Evolutionary conservation across 2,113 vertebrate genomes (phyloP).

Genomic region (Hemicordylus capensis): DNA sequence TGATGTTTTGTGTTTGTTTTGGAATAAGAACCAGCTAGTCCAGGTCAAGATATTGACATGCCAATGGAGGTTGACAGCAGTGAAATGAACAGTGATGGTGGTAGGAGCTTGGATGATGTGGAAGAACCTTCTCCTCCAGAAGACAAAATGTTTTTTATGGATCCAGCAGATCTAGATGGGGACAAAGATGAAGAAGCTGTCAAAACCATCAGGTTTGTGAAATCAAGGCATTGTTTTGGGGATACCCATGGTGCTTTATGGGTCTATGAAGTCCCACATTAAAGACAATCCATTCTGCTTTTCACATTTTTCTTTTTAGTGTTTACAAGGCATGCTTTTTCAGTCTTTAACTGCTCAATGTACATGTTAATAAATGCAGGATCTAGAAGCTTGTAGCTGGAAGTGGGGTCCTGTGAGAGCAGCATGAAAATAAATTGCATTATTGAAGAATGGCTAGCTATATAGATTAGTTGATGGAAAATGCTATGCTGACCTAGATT

Average conservation of each 20-base stretch:
- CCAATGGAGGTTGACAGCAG: conserved; percentile 96
- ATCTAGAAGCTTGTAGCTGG: background rate
- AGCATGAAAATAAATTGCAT: conserved; percentile 16
- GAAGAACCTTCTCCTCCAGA: conserved; percentile 94
- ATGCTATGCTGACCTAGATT: background rate
- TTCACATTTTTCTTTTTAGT: rapidly evolving
- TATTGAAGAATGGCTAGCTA: conserved; percentile 6
- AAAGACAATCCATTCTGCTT: background rate
- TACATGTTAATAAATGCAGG: background rate
- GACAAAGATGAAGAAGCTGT: conserved; percentile 94
- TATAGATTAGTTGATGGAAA: background rate
- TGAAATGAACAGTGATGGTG: conserved; percentile 86
- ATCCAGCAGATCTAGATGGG: conserved; percentile 87
- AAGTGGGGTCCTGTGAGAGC: background rate
- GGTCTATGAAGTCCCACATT: background rate
- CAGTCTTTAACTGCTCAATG: background rate
- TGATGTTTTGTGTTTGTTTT: conserved; percentile 26
- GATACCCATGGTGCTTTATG: background rate
- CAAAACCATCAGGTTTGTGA: conserved; percentile 89
- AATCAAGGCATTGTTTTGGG: background rate
- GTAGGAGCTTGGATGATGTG: conserved; percentile 86
- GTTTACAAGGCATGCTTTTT: background rate
- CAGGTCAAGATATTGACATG: conserved; percentile 90
- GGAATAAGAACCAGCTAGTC: conserved; percentile 87
- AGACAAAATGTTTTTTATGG: conserved; percentile 94